These are phyloP conservation scores for Phylloscopus trochilus DNA, from an alignment of 2,113 vertebrate genomes.

Conservation along the genomic window DNA sequence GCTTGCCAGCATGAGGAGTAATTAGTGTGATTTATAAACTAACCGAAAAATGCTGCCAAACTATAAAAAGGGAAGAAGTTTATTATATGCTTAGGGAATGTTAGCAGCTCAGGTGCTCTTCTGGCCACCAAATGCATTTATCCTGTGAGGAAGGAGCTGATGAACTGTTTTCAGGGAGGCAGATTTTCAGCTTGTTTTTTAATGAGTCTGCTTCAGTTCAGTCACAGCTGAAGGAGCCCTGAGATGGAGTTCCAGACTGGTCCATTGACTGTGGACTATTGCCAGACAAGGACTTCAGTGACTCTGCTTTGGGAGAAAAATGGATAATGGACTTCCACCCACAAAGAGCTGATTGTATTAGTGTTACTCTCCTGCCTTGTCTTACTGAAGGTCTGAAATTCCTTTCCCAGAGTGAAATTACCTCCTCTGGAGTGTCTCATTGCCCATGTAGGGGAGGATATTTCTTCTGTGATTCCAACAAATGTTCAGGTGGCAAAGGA, in stretches of 20 bases:
- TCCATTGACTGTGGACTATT: not conserved
- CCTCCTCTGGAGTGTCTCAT: not conserved
- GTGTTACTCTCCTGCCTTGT: not conserved
- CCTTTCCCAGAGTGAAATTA: not conserved
- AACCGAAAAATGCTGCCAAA: not conserved
- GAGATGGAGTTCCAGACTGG: not conserved
- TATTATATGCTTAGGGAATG: not conserved
- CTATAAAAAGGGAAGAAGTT: not conserved
- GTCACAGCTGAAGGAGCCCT: not conserved
- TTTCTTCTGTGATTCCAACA: not conserved
- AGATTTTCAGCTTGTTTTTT: conserved; percentile 2
- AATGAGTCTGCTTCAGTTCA: not conserved
- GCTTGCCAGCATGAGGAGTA: not conserved
- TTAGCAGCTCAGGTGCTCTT: not conserved
- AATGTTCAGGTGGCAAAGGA: not conserved
- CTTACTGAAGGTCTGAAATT: not conserved
- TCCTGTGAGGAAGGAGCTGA: not conserved
- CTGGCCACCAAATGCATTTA: not conserved
- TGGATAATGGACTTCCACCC: not conserved
- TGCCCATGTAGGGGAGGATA: not conserved
- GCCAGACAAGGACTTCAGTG: not conserved
- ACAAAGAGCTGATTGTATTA: not conserved
- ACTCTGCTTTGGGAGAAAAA: not conserved
- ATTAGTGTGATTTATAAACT: not conserved
- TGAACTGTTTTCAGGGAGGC: not conserved